Conservation (phyloP, 2,888 invertebrate genomes). For the Amaurobius ferox region DNA sequence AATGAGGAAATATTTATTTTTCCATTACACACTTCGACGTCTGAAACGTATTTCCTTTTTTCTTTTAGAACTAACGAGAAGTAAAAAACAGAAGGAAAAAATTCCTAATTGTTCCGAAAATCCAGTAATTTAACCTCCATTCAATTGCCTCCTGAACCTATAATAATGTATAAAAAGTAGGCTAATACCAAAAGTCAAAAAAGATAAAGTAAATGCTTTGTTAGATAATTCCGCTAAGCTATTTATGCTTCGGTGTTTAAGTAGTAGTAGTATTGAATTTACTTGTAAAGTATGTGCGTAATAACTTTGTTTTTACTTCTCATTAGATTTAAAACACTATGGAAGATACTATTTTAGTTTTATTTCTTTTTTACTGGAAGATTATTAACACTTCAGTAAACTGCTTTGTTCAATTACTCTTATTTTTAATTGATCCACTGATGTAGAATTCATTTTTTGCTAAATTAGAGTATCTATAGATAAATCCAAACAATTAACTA, state of each 20-base stretch:
- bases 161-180: background rate
- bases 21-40: slow-evolving; percentile 10
- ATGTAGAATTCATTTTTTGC: too few species aligned
- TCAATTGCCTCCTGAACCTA: slow-evolving; percentile 2
- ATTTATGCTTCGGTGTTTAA: too few species aligned
- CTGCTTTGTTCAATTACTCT: too few species aligned
- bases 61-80: background rate
- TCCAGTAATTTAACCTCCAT: background rate
- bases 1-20: slow-evolving; percentile 26
- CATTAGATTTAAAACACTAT: too few species aligned
- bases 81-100: background rate
- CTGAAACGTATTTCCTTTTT: background rate
- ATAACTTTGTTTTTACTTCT: background rate
- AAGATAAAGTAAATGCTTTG: background rate
- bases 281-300: background rate
- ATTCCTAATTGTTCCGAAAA: slow-evolving; percentile 11
- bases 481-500: too few species aligned
- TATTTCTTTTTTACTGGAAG: too few species aligned
- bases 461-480: too few species aligned
- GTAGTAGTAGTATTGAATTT: background rate
- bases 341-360: too few species aligned
- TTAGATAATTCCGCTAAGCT: background rate
- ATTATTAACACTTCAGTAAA: too few species aligned
- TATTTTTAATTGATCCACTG: too few species aligned
- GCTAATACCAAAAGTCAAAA: background rate